Conservation (phyloP, 2,797 vertebrate species). For the Aeoliscus strigatus region DNA sequence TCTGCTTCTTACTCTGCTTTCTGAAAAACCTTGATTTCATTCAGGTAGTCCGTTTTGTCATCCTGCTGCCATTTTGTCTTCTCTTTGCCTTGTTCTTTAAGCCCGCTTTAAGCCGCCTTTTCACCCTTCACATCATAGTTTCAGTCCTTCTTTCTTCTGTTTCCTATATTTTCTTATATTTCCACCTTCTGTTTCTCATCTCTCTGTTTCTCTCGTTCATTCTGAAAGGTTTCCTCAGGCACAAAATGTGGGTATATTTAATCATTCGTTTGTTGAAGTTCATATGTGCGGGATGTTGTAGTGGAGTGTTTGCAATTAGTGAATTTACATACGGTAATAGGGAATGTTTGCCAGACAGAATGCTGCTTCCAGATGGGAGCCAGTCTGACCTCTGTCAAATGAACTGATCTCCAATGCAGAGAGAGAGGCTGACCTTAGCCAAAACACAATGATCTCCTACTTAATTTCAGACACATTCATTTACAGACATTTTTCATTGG, state of each 20-base stretch:
- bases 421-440: constrained; percentile 49
- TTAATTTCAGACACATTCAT: constrained; percentile 71
- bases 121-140: constrained; percentile 18
- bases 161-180: constrained; percentile 10
- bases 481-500: constrained; percentile 67
- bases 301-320: constrained; percentile 65
- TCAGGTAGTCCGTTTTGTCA: constrained; percentile 46
- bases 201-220: constrained; percentile 22
- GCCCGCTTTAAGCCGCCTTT: constrained; percentile 30
- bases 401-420: constrained; percentile 52
- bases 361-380: constrained; percentile 47
- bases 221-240: constrained; percentile 44
- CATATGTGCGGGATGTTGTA: constrained; percentile 39
- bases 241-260: constrained; percentile 30
- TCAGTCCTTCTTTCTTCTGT: constrained; percentile 9
- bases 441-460: constrained; percentile 56
- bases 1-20: constrained; percentile 54
- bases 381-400: constrained; percentile 66
- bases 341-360: constrained; percentile 57
- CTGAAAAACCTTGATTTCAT: constrained; percentile 61
- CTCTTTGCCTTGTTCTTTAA: constrained; percentile 52
- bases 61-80: constrained; percentile 47
- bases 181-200: constrained; percentile 12
- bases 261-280: constrained; percentile 42
- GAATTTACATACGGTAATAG: constrained; percentile 73